Base-by-base conservation (phyloP, 2,888 invertebrate species). In the Loripinus fragilis region DNA sequence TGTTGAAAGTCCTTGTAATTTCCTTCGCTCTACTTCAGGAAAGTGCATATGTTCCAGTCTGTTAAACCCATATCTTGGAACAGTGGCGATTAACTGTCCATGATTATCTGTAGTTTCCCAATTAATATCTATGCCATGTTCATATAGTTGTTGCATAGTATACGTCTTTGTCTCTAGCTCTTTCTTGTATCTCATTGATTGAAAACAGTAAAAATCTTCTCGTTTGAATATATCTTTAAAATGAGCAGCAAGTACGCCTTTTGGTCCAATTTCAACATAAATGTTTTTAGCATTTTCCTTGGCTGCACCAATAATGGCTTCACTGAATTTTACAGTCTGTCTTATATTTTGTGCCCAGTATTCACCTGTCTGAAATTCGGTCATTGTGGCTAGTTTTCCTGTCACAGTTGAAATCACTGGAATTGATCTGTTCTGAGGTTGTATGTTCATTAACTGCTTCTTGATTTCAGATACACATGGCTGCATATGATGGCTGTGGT, bases 291-390 rank as follows among this genome's bases (percentile, higher is more conserved):
- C n/a, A 20, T 50, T 48, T 1, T 30, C 25, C 1, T 72, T 45
- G 0, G n/a, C 5, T 28, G 71, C 23, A 7, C 7, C 12, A n/a
- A 30, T 1, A 33, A 88, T 78, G 0, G 83, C 86, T 65, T 89
- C 76, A 33, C 75, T 67, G 55, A 89, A 88, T 3, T 71, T 50
- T 0, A 89, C 89, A 25, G 88, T 85, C 42, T 86, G 30, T 28
- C 84, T 65, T 35, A 88, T 81, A 71, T 89, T 90, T 45, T 70
- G 60, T 15, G 78, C 77, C 90, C 90, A 90, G 71, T 90, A 90
- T 3, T 74, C 45, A 10, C 81, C 70, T 15, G 80, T 80, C 33
- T 71, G 69, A 30, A 84, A 78, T 12, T 81, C 66, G 17, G 65
- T 67, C 1, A 52, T 71, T 0, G 15, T 48, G 10, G 74, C 73